phyloP scores from a whole-genome alignment of 1,140 invertebrate genomes.

The Scaptomyza graminum region DNA sequence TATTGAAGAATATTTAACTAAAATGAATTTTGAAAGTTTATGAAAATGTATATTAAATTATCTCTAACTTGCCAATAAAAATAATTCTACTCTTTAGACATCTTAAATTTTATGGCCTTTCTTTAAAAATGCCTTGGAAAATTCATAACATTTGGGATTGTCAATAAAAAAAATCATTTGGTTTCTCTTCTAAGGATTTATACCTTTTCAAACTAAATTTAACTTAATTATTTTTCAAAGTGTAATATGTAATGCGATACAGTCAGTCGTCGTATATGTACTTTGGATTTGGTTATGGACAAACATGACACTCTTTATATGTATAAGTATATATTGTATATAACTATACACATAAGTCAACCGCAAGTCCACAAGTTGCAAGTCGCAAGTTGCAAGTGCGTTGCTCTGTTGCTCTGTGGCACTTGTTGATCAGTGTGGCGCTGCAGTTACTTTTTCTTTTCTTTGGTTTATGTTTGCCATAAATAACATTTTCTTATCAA shows the following conservation, averaged over 20 bases:
- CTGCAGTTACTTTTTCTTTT: not conserved
- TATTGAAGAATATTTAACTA: too few relatives aligned
- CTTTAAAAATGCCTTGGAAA: too few relatives aligned
- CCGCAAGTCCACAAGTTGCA: conserved; percentile 1
- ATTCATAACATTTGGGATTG: too few relatives aligned
- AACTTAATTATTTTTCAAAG: not conserved
- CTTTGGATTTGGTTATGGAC: conserved; percentile 37
- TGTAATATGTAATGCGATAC: conserved; percentile 11
- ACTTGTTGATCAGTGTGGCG: conserved; percentile 25
- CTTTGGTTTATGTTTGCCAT: conserved; percentile 15
- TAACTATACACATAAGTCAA: not conserved
- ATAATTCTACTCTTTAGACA: too few relatives aligned
- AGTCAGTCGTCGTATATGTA: conserved; percentile 6
- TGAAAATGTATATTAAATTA: too few relatives aligned
- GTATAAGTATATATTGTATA: too few relatives aligned
- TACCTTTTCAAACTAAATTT: too few relatives aligned
- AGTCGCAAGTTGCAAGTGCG: conserved; percentile 7
- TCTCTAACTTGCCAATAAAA: too few relatives aligned
- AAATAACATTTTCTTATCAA: conserved; percentile 40
- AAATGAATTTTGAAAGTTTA: too few relatives aligned
- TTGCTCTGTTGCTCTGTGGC: conserved; percentile 5
- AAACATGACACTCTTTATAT: conserved; percentile 32
- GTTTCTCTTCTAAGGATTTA: too few relatives aligned
- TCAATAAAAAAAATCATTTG: too few relatives aligned
- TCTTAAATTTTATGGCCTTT: too few relatives aligned